Percentiles rank a stretch among this genome's conserved stretches.
Conservation (phyloP, 2,888 invertebrate genomes). For the Dynastes maya region DNA sequence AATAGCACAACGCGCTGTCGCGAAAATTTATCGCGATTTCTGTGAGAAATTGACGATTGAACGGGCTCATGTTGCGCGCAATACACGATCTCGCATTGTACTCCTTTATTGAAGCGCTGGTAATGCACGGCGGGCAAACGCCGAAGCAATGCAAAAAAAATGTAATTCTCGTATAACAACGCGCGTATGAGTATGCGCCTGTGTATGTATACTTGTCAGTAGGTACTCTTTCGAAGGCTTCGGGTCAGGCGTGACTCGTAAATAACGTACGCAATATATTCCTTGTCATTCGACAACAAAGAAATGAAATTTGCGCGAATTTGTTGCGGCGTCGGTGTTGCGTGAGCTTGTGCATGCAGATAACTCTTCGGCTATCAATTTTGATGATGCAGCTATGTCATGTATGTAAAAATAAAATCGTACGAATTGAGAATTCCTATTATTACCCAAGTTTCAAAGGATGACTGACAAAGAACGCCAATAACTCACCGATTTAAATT, state of each 20-base stretch:
- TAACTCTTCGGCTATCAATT: not conserved
- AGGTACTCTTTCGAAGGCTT: slow-evolving; percentile 10
- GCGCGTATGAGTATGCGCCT: not conserved
- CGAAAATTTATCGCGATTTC: slow-evolving; percentile 25
- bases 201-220: not conserved
- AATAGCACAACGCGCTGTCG: not conserved
- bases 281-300: slow-evolving; percentile 28
- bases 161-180: slow-evolving; percentile 19
- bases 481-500: too few relatives aligned
- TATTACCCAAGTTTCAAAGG: too few relatives aligned
- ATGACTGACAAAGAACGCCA: too few relatives aligned
- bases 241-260: slow-evolving; percentile 35
- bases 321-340: not conserved
- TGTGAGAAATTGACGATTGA: slow-evolving; percentile 13
- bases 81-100: slow-evolving; percentile 7
- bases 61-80: not conserved
- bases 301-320: slow-evolving; percentile 33
- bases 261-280: slow-evolving; percentile 38
- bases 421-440: too few relatives aligned
- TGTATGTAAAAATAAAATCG: too few relatives aligned
- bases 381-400: not conserved
- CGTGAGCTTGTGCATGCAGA: not conserved
- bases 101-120: slow-evolving; percentile 14
- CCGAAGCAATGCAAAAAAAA: slow-evolving; percentile 15
- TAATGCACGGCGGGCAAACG: slow-evolving; percentile 11